These are phyloP conservation scores for Atrina japonica DNA, from an alignment of 2,888 invertebrate species.

Conservation along the genomic window DNA sequence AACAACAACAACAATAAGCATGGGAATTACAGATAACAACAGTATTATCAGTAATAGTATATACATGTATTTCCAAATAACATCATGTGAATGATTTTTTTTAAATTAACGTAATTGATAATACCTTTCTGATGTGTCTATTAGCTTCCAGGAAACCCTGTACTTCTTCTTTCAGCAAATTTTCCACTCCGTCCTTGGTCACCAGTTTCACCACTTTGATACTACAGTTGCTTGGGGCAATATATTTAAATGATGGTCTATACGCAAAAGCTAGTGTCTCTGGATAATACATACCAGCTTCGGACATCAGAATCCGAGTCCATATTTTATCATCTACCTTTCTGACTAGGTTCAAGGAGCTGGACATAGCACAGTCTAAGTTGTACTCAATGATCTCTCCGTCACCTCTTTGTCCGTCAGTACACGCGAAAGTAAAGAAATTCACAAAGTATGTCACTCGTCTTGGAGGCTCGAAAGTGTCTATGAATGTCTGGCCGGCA, in stretches of 20 bases:
- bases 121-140: no score
- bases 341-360: conserved; percentile 54
- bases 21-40: no score
- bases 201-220: conserved; percentile 35
- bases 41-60: no score
- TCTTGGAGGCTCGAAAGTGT: conserved; percentile 57
- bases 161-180: conserved; percentile 27
- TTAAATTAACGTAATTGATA: no score
- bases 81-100: no score
- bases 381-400: conserved; percentile 47
- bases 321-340: conserved; percentile 62
- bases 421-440: conserved; percentile 55
- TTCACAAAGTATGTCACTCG: conserved; percentile 63
- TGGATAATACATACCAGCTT: conserved; percentile 50
- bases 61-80: no score
- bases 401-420: conserved; percentile 51
- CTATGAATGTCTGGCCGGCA: conserved; percentile 56
- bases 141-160: not conserved
- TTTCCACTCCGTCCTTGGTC: conserved; percentile 23
- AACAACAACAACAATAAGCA: no score
- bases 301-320: conserved; percentile 56
- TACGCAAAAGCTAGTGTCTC: conserved; percentile 53
- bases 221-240: conserved; percentile 9
- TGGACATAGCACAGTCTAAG: conserved; percentile 65
- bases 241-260: conserved; percentile 26